Evolutionary conservation across 2,797 vertebrate genomes (phyloP), one percentile per base, ranked within the genome.

Genomic region (Pelobates cultripes): DNA sequence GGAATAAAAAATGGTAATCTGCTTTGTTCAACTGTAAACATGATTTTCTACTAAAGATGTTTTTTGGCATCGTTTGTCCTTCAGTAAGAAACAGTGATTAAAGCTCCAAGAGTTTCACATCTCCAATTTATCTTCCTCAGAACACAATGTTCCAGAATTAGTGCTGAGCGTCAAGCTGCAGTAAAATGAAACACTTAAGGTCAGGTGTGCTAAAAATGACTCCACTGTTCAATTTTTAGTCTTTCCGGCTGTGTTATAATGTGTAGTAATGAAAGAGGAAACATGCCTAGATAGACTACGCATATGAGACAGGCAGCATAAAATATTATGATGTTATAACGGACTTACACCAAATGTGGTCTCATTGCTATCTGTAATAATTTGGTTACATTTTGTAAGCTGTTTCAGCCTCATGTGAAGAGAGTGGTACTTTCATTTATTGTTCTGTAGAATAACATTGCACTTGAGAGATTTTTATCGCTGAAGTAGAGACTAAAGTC

Each of bases 71-170:
- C 57, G 4, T 14, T n/a, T 0, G 75, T 66, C n/a, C 51, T 82
- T 79, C 60, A 43, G 3, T 28, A 84, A 87, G 70, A 61, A 84
- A 86, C 80, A 84, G 87, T 89, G 93, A 93, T 93, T 93, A 88
- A 66, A 87, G 84, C 78, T 85, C 87, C 91, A 93, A 92, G 87
- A 88, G 87, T 89, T 89, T 77, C 86, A 87, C 87, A 89, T 88
- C 86, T 81, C 85, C 86, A 86, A 83, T 81, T 79, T 87, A 85
- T 86, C 80, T 85, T 90, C 88, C 86, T 86, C 85, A 87, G 89
- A 86, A 89, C 86, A 86, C 84, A 85, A 87, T 89, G 90, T 90
- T 90, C 88, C 86, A 83, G 86, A 74, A 86, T 71, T 79, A 86
- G 79, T 9, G 61, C 75, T 85, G 82, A 89, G 86, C 87, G 86